Evolutionary conservation across 2,797 vertebrate genomes (phyloP).

Genomic region (Hylomyscus alleni): DNA sequence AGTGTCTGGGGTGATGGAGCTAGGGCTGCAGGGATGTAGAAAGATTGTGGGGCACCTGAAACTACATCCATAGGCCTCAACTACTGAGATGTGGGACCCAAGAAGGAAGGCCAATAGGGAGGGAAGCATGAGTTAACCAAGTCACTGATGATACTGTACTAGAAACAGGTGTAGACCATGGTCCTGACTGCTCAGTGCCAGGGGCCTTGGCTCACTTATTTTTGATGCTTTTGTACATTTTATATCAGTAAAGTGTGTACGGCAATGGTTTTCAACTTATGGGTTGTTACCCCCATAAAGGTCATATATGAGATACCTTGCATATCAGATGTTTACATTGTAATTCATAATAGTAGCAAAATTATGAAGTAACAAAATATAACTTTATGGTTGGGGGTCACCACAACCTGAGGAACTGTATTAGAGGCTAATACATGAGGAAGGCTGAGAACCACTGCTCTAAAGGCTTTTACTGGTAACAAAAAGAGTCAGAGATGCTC

Average conservation of each 20-base stretch:
- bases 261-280: not conserved
- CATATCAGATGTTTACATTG: not conserved
- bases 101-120: not conserved
- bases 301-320: not conserved
- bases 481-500: not conserved
- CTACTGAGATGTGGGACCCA: not conserved
- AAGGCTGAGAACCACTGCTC: not conserved
- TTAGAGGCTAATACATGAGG: not conserved
- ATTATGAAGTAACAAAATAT: not conserved
- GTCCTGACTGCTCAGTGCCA: not conserved
- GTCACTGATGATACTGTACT: not conserved
- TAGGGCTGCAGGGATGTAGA: too few relatives aligned
- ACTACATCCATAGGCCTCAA: not conserved
- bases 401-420: not conserved
- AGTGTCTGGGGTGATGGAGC: rapidly evolving
- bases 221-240: not conserved
- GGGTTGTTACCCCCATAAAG: not conserved
- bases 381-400: not conserved
- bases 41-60: not conserved
- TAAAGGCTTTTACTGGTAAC: not conserved
- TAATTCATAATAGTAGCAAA: not conserved
- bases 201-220: not conserved
- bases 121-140: not conserved
- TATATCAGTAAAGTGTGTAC: not conserved
- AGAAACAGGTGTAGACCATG: not conserved